Evolutionary conservation across 1,140 invertebrate genomes (phyloP).

Genomic region (Rhyzopertha dominica): DNA sequence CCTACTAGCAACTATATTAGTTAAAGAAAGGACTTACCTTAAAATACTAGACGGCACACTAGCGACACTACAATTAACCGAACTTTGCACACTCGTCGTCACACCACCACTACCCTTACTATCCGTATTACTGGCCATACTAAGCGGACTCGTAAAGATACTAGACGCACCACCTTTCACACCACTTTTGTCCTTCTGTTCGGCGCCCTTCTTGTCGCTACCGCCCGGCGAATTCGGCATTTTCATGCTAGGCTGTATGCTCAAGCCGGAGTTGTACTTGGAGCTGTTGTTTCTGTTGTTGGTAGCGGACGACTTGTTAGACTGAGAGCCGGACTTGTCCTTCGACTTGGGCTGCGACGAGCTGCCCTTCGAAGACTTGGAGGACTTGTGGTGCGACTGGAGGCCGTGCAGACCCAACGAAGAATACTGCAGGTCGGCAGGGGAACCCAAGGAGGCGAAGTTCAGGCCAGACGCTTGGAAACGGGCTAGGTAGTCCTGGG

Average conservation of each 20-base stretch:
- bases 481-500: constrained; percentile 76
- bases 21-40: constrained; percentile 49
- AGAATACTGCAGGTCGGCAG: constrained; percentile 51
- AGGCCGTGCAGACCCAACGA: constrained; percentile 42
- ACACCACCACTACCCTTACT: constrained; percentile 29
- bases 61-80: constrained; percentile 28
- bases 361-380: constrained; percentile 30
- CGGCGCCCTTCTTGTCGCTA: constrained; percentile 20
- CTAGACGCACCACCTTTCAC: constrained; percentile 28
- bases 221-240: constrained; percentile 17
- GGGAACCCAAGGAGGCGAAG: constrained; percentile 48
- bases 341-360: constrained; percentile 26
- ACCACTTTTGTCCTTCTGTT: constrained; percentile 25
- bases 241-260: constrained; percentile 36
- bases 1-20: no score
- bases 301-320: constrained; percentile 11
- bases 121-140: constrained; percentile 38
- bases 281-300: constrained; percentile 7
- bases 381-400: constrained; percentile 42
- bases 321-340: constrained; percentile 21
- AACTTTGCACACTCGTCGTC: constrained; percentile 28
- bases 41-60: constrained; percentile 48
- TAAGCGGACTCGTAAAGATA: constrained; percentile 42
- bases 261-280: constrained; percentile 35
- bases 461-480: constrained; percentile 70